Percentiles rank a stretch among this genome's conserved stretches.
Evolutionary conservation across 1,140 invertebrate species (phyloP).

Genomic region (Trinorchestia longiramus): DNA sequence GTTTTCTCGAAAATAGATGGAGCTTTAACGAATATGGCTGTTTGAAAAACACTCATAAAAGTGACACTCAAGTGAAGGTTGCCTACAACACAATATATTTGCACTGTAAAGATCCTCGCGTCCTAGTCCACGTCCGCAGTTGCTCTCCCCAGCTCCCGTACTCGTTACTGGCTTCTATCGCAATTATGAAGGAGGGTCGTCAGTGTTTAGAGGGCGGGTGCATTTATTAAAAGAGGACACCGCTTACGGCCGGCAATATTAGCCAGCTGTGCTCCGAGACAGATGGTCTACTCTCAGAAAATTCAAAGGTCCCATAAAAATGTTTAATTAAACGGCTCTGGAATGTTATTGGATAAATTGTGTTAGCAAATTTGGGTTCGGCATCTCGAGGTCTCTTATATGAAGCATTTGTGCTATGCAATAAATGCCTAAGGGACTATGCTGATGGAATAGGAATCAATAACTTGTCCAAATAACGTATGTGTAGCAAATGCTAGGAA

Average conservation of each 20-base stretch:
- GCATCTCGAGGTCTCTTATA: background rate
- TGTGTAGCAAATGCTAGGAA: background rate
- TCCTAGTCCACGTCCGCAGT: background rate
- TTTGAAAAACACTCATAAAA: too few species aligned
- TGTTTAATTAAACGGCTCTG: background rate
- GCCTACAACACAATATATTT: background rate
- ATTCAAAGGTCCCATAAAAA: background rate
- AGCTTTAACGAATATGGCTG: too few species aligned
- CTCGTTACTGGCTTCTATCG: background rate
- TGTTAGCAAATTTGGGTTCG: background rate
- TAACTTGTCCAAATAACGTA: background rate
- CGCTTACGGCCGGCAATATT: slow-evolving; percentile 26
- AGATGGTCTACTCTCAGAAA: slow-evolving; percentile 35
- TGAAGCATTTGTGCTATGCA: background rate
- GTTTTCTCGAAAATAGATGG: too few species aligned
- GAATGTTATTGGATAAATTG: slow-evolving; percentile 29
- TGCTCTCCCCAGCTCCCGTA: background rate
- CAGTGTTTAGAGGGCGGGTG: slow-evolving; percentile 15
- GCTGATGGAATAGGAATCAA: background rate
- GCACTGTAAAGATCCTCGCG: background rate
- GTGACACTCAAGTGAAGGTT: background rate
- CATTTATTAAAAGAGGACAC: slow-evolving; percentile 51
- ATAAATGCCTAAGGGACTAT: background rate
- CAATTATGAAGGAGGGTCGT: slow-evolving; percentile 7
- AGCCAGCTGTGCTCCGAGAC: slow-evolving; percentile 27